Percentiles rank a stretch among this genome's conserved stretches.
Evolutionary conservation across 2,888 invertebrate species (phyloP).

Genomic region (Ophion ellenae): DNA sequence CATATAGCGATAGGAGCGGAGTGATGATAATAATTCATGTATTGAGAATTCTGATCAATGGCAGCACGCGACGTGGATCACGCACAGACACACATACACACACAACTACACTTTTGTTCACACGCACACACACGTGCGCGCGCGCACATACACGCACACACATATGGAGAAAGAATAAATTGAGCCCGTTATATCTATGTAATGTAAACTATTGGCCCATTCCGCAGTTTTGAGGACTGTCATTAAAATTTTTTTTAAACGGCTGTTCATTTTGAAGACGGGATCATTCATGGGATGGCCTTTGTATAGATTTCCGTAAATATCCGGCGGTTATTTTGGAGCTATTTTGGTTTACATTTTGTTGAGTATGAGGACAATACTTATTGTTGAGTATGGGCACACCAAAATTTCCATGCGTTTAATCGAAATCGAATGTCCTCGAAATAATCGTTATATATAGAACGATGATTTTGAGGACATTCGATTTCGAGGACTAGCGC

Average conservation of each 20-base stretch:
- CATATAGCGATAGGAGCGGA: conserved; percentile 14
- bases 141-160: not conserved
- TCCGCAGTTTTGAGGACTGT: not conserved
- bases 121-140: not conserved
- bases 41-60: conserved; percentile 35
- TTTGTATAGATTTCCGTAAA: too few species aligned
- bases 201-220: not conserved
- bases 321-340: too few species aligned
- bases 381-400: too few species aligned
- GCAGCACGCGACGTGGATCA: conserved; percentile 15
- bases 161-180: not conserved
- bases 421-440: too few species aligned
- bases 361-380: too few species aligned
- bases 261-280: not conserved
- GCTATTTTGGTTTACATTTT: too few species aligned
- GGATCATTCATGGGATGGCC: too few species aligned
- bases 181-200: not conserved
- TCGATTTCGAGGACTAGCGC: too few species aligned
- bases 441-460: too few species aligned
- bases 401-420: too few species aligned
- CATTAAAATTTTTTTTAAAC: not conserved
- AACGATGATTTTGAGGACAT: too few species aligned
- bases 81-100: not conserved
- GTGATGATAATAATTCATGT: conserved; percentile 18
- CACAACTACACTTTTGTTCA: not conserved